Conservation (phyloP, 2,888 invertebrate species). For the Dichetophora obliterata region DNA sequence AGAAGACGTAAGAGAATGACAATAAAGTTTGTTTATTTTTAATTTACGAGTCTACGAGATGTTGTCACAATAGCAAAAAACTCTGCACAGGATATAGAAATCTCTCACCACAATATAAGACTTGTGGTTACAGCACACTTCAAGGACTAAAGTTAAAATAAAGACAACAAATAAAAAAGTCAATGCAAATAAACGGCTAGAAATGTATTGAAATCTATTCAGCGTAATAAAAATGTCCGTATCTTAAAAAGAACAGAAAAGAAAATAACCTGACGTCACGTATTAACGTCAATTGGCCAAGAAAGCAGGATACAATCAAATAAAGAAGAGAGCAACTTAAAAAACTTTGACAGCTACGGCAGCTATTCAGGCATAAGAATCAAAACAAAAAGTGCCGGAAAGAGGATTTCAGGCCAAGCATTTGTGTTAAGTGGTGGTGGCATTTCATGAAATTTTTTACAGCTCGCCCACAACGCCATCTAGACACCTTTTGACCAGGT, state of each 20-base stretch:
- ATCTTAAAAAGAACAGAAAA: slow-evolving; percentile 40
- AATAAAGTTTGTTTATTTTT: slow-evolving; percentile 56
- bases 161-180: background rate
- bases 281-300: slow-evolving; percentile 64
- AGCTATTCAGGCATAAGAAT: slow-evolving; percentile 64
- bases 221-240: slow-evolving; percentile 53
- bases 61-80: background rate
- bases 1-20: slow-evolving; percentile 40
- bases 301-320: slow-evolving; percentile 44
- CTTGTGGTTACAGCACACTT: slow-evolving; percentile 14
- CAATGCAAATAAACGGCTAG: slow-evolving; percentile 15
- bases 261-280: slow-evolving; percentile 54
- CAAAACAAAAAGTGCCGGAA: slow-evolving; percentile 30
- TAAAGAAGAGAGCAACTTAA: slow-evolving; percentile 34
- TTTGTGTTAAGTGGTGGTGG: slow-evolving; percentile 18
- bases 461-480: background rate
- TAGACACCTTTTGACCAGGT: slow-evolving; percentile 19
- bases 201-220: slow-evolving; percentile 38
- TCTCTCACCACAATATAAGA: background rate
- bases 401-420: slow-evolving; percentile 41
- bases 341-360: slow-evolving; percentile 61
- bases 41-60: slow-evolving; percentile 49
- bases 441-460: slow-evolving; percentile 5
- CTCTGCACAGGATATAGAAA: slow-evolving; percentile 6
- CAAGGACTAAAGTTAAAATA: background rate